A percentile compares a stretch with the other conserved stretches of the same genome.
Conservation (phyloP, 2,888 invertebrate genomes). For the Eupithecia centaureata region DNA sequence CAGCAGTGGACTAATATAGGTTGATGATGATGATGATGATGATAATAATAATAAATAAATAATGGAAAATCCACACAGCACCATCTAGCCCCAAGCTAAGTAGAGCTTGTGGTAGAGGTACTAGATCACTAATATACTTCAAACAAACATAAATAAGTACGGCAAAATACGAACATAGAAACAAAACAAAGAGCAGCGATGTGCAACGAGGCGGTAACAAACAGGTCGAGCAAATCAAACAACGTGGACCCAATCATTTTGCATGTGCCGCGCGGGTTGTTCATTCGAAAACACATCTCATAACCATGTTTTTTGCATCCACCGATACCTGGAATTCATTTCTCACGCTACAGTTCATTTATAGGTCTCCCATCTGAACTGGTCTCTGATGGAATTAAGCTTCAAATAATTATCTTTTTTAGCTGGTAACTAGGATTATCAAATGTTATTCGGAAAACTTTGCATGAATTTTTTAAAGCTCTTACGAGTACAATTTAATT, state of each 20-base stretch:
- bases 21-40: too few species aligned
- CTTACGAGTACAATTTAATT: not conserved
- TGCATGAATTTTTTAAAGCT: not conserved
- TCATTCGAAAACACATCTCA: slow-evolving; percentile 52
- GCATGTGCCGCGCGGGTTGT: slow-evolving; percentile 53
- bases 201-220: slow-evolving; percentile 57
- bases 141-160: not conserved
- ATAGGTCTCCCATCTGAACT: slow-evolving; percentile 26
- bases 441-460: not conserved
- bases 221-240: slow-evolving; percentile 74
- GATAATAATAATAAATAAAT: too few species aligned
- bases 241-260: slow-evolving; percentile 66
- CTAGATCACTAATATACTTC: too few species aligned
- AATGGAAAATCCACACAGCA: too few species aligned
- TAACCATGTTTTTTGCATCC: slow-evolving; percentile 34
- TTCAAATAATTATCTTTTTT: not conserved
- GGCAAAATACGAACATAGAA: slow-evolving; percentile 40
- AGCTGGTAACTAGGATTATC: not conserved
- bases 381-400: slow-evolving; percentile 5
- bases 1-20: too few species aligned
- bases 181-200: slow-evolving; percentile 52
- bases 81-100: too few species aligned
- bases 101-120: too few species aligned
- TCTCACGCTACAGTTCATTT: slow-evolving; percentile 30
- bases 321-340: slow-evolving; percentile 30